Evolutionary conservation across 92 coral and sea anemone species (phyloP), one percentile per base, ranked within the genome.

Genomic region (Phenganax stokvisi): DNA sequence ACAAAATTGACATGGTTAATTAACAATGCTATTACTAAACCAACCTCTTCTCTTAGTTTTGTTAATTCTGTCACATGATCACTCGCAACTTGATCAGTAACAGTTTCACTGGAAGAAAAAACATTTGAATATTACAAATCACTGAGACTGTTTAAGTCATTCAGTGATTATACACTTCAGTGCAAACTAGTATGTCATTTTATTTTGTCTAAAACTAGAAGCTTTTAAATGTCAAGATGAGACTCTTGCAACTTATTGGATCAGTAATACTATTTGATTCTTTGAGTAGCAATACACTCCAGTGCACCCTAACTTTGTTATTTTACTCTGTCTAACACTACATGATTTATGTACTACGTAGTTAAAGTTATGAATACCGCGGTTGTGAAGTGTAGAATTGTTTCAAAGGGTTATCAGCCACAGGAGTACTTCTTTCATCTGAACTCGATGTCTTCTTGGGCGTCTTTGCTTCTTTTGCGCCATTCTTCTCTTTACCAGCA

Each of bases 61-160:
- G 97, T 96, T 53, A 96, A 89, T 79, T 96, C 97, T 59, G 99
- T 92, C 82, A 96, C 92, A 72, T 96, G 98, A 69, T 89, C 89
- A 64, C 91, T 88, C 16, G 87, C 81, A 67, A 89, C 74, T 31
- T 89, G 93, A 8, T 91, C 97, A 37, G 84, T 88, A 44, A 85
- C 89, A 51, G 89, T 69, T 69, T 91, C 97, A 80, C 96, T 91
- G 73, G 44, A 51, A 55, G 30, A 73, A 77, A 69, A n/a, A 12
- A 57, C 77, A 0, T 79, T 17, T 25, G 51, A 7, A 62, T 62
- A 11, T 71, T 25, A 31, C 25, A 71, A 8, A 71, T 54, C 17
- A 72, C 52, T 56, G 67, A 0, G 20, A 7, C 0, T 68, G 6
- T 68, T 37, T 37, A 37, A 37, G 0, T 37, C 47, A 37, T 5